phyloP scores from a whole-genome alignment of 2,888 invertebrate genomes.

The Strigamia crassipes region DNA sequence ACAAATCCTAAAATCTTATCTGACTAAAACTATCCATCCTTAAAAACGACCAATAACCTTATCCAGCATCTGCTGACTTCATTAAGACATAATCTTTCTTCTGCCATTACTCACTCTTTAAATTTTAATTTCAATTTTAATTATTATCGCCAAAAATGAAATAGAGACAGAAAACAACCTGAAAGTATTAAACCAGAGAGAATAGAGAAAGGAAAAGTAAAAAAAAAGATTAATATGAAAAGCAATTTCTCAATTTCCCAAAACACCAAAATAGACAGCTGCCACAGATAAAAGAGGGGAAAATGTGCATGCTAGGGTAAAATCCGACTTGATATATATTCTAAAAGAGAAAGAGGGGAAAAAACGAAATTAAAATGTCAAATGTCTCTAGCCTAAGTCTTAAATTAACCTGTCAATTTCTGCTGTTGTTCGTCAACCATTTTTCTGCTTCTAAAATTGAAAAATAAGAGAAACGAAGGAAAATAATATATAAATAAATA shows the following conservation, averaged over 20 bases:
- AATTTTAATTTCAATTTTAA: conserved; percentile 36
- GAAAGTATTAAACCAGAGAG: neutral
- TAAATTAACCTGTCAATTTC: conserved; percentile 42
- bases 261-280: conserved; percentile 39
- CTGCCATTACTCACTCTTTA: conserved; percentile 18
- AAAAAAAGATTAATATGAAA: conserved; percentile 34
- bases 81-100: conserved; percentile 34
- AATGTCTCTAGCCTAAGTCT: conserved; percentile 32
- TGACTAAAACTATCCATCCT: conserved; percentile 25
- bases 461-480: conserved; percentile 13
- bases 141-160: conserved; percentile 32
- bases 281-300: conserved; percentile 37
- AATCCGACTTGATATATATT: conserved; percentile 40
- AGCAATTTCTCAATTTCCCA: conserved; percentile 40
- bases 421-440: conserved; percentile 39
- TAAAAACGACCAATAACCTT: conserved; percentile 23
- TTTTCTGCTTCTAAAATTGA: conserved; percentile 29
- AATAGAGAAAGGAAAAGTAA: neutral
- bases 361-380: conserved; percentile 42
- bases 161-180: neutral
- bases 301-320: conserved; percentile 39
- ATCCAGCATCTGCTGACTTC: conserved; percentile 34
- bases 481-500: conserved; percentile 19
- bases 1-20: conserved; percentile 28
- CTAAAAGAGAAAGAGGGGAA: neutral